Base-by-base conservation (phyloP, 2,888 invertebrate genomes). In the Idaea straminata region DNA sequence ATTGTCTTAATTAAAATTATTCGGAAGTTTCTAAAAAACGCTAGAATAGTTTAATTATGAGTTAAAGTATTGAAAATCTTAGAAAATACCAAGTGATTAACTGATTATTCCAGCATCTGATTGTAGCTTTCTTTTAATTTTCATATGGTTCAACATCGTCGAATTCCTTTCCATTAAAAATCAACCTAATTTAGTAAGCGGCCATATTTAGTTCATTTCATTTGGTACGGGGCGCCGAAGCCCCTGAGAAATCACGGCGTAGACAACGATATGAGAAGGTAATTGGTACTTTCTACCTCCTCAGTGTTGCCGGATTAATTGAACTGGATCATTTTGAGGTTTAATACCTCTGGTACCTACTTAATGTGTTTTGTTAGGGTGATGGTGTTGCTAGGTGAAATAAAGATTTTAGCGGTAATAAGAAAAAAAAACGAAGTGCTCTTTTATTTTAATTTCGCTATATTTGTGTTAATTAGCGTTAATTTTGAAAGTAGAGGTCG, bases 191-290 rank as follows among this genome's bases (percentile, higher is more conserved):
- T 47, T 47, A 47, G 47, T 47, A 47, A 47, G 47, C 47, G 13
- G 47, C 47, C 47, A 59, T 59, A 59, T 59, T 59, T 59, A 13
- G 59, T 59, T 59, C 59, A 59, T 59, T 59, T 71, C 72, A 70
- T 74, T 74, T 74, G 70, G 72, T 74, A 72, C 64, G 70, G 59
- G 38, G 34, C 59, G 10, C 62, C 62, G 67, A 69, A 69, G 67
- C 75, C 74, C 75, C 67, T 71, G 75, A 76, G 75, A 76, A 76
- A 76, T 76, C 75, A 74, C 75, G 71, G 74, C 68, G 72, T 58
- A 47, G 47, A 34, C 65, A 69, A 66, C 72, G 67, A 74, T 74
- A 74, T 74, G 74, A 71, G 74, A 71, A 70, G 68, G 68, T 74
- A 74, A 74, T 74, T 68, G 71, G 66, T 62, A 58, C 65, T 57